These are phyloP conservation scores for Spongilla lacustris DNA, from an alignment of 37 sponge, comb jelly and placozoan species.

Conservation along the genomic window DNA sequence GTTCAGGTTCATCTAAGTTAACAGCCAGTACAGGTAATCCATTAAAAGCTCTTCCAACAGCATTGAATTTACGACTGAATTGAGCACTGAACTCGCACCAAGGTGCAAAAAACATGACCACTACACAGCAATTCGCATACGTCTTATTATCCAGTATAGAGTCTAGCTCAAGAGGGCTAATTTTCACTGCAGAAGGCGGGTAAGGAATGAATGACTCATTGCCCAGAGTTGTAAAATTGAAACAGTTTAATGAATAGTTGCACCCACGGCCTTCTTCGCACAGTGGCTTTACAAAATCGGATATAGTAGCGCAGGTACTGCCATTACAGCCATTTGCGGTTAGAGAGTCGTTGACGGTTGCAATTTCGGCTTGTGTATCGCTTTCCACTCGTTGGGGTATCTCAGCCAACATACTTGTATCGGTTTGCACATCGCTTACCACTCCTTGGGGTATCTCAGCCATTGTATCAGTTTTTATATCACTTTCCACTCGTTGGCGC, in stretches of 20 bases:
- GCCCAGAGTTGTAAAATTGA: conserved; percentile 17
- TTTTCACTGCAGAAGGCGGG: conserved; percentile 16
- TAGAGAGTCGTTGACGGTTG: not conserved
- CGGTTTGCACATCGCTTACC: not conserved
- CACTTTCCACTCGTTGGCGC: not conserved
- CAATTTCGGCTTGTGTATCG: not conserved
- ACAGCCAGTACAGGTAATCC: conserved; percentile 66
- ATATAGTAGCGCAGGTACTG: not conserved
- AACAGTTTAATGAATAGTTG: conserved; percentile 33
- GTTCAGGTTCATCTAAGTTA: conserved; percentile 46
- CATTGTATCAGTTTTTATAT: too few species aligned
- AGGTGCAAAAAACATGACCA: conserved; percentile 79
- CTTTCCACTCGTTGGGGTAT: not conserved
- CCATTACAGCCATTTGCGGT: not conserved
- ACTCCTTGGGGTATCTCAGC: not conserved
- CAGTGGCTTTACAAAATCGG: not conserved
- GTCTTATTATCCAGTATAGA: conserved; percentile 32
- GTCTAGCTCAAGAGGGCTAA: conserved; percentile 45
- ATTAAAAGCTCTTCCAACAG: conserved; percentile 56
- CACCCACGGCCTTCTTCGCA: conserved; percentile 37
- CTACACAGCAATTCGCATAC: conserved; percentile 46
- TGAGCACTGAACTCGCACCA: conserved; percentile 69
- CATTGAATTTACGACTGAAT: conserved; percentile 60
- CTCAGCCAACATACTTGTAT: too few species aligned
- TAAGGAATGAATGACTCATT: conserved; percentile 1